phyloP scores from a whole-genome alignment of 2,888 invertebrate species.

The Trichopoda pennipes region DNA sequence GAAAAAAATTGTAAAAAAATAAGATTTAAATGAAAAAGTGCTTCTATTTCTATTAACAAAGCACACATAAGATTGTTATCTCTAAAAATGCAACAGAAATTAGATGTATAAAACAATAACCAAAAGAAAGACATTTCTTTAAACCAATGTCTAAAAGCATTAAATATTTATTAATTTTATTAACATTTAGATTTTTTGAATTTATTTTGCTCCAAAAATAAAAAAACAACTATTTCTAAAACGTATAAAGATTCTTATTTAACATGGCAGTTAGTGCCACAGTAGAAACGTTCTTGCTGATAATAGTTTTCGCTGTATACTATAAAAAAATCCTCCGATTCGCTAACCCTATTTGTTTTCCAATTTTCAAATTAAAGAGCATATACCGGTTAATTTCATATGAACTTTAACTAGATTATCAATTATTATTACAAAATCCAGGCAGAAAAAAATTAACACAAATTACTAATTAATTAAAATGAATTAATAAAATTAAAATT shows the following conservation, averaged over 20 bases:
- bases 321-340: too few relatives aligned
- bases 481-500: slow-evolving; percentile 17
- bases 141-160: slow-evolving; percentile 17
- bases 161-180: slow-evolving; percentile 7
- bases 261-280: too few relatives aligned
- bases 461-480: neutral
- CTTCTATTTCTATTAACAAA: slow-evolving; percentile 44
- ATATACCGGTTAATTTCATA: too few relatives aligned
- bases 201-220: too few relatives aligned
- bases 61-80: slow-evolving; percentile 41
- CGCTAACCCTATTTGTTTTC: too few relatives aligned
- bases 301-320: too few relatives aligned
- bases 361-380: too few relatives aligned
- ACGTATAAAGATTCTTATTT: too few relatives aligned
- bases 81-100: slow-evolving; percentile 27
- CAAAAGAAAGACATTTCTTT: slow-evolving; percentile 26
- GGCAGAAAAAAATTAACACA: neutral
- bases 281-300: too few relatives aligned
- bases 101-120: slow-evolving; percentile 1
- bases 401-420: too few relatives aligned
- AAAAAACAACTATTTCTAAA: too few relatives aligned
- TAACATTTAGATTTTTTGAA: too few relatives aligned
- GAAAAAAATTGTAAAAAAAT: slow-evolving; percentile 14
- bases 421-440: neutral
- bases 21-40: slow-evolving; percentile 11